Conservation (phyloP, 2,888 invertebrate genomes). For the Ormia ochracea region DNA sequence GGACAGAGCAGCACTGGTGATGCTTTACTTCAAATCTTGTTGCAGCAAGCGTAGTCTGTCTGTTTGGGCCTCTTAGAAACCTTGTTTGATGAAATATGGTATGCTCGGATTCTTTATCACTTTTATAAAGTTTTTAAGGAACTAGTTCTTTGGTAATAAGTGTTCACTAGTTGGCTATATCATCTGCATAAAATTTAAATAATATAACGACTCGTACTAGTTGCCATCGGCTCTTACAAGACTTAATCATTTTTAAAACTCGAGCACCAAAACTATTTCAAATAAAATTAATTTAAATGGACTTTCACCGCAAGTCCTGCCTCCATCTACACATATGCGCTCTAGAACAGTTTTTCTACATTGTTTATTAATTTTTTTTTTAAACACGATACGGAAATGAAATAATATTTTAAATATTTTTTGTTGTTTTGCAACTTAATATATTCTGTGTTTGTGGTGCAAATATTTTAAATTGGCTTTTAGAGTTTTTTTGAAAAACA, state of each 20-base stretch:
- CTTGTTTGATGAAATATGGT: background rate
- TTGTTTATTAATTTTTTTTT: background rate
- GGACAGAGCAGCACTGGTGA: background rate
- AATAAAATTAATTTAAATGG: too few species aligned
- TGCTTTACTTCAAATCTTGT: background rate
- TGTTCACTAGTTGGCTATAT: background rate
- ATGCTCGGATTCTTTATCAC: background rate
- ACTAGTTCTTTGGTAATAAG: background rate
- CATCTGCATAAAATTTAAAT: background rate
- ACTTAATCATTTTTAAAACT: too few species aligned
- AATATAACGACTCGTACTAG: too few species aligned
- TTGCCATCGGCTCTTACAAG: too few species aligned
- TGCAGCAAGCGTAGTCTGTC: background rate
- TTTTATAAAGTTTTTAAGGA: background rate
- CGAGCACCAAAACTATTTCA: too few species aligned
- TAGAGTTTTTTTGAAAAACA: constrained; percentile 58
- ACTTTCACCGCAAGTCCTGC: too few species aligned
- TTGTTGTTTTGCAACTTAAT: constrained; percentile 31
- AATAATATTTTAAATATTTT: constrained; percentile 43
- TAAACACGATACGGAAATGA: constrained; percentile 27
- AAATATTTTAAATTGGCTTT: constrained; percentile 54
- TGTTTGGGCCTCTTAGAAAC: background rate
- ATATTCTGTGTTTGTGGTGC: constrained; percentile 14
- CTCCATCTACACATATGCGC: background rate
- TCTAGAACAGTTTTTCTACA: background rate